Conservation (phyloP, 1,140 invertebrate species). For the Ylistrum balloti region DNA sequence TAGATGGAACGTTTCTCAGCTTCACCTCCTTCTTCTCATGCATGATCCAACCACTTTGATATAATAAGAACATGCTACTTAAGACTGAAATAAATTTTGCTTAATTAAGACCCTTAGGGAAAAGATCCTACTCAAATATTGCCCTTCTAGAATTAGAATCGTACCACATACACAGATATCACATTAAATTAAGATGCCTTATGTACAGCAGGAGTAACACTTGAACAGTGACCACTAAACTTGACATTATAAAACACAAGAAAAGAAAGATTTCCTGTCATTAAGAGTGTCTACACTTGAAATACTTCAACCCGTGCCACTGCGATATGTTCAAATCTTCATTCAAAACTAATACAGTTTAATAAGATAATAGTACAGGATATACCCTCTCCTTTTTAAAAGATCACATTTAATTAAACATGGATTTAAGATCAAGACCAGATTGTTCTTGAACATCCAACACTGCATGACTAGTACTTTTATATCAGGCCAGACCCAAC, state of each 20-base stretch:
- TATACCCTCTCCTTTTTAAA: background rate
- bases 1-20: background rate
- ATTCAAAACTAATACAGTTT: background rate
- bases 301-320: background rate
- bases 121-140: background rate
- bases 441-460: background rate
- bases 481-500: too few relatives aligned
- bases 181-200: background rate
- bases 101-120: background rate
- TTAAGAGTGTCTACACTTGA: background rate
- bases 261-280: background rate
- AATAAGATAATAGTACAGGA: background rate
- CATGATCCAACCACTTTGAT: background rate
- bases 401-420: background rate
- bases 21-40: background rate
- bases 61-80: background rate
- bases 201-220: too few relatives aligned
- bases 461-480: background rate
- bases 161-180: background rate
- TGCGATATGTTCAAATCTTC: background rate
- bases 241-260: background rate
- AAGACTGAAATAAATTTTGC: background rate
- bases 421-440: background rate
- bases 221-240: background rate
- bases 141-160: background rate